phyloP scores from a whole-genome alignment of 2,888 invertebrate species.

The Apodemia duryi region DNA sequence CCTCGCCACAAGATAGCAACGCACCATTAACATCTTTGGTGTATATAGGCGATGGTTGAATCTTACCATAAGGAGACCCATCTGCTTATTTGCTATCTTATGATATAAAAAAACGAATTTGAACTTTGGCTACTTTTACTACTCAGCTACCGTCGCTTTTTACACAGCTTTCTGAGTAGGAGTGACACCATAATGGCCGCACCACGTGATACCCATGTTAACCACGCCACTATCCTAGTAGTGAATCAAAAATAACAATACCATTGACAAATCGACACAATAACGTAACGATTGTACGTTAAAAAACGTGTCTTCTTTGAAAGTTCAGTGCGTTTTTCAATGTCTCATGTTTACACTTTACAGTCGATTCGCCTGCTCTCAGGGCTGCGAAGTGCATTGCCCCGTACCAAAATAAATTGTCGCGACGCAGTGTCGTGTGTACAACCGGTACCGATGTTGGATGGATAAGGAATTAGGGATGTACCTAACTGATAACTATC shows the following conservation, averaged over 20 bases:
- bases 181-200: no score
- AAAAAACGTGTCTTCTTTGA: not conserved
- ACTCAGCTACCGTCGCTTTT: no score
- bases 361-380: slow-evolving; percentile 62
- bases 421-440: slow-evolving; percentile 66
- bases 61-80: no score
- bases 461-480: slow-evolving; percentile 37
- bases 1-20: no score
- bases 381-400: slow-evolving; percentile 76
- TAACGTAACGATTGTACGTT: not conserved
- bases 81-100: no score
- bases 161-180: no score
- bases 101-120: no score
- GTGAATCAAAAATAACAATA: not conserved
- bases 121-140: no score
- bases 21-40: no score
- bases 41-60: no score
- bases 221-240: no score
- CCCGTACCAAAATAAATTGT: slow-evolving; percentile 78
- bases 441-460: slow-evolving; percentile 68
- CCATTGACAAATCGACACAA: not conserved
- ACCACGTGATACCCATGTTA: no score
- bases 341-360: slow-evolving; percentile 66
- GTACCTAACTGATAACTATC: slow-evolving; percentile 22
- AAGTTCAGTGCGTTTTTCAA: slow-evolving; percentile 38